Base-by-base conservation (phyloP, 37 sponge, comb jelly and placozoan genomes). In the Halichondria panicea region DNA sequence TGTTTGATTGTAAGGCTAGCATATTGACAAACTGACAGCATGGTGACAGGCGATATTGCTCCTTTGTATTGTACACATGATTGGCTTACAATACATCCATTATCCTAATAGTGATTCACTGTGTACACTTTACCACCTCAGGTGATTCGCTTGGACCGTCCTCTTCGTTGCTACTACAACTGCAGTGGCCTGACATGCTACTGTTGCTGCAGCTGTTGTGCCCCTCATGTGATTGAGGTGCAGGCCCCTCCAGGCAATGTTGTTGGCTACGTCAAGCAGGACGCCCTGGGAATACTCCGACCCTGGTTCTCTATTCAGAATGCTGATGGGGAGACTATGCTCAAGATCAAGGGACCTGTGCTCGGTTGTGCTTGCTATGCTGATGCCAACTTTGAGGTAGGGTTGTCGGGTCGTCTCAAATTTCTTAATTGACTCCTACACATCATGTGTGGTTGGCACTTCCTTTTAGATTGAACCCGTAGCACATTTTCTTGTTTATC, bases 181-280 rank as follows among this genome's bases (percentile, higher is more conserved):
- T 96, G 93, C 50, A 59, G 74, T 74, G 73, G 73, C 8, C 19
- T 9, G 4, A 21, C 44, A 15, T 91, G 97, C 63, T 88, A 87
- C 80, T 90, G 91, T 71, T 96, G 97, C 68, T 81, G 82, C 36
- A 90, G 96, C 55, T 89, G 85, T 77, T 92, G 93, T 75, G 72
- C 84, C 4, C 84, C 85, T 9, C 94, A 96, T 56, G 13, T 65
- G 28, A 70, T 96, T 67, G 94, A 89, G 40, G 93, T 96, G 45
- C 85, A 96, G 78, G 43, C 93, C 7, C 93, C 97, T 11, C 94
- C 97, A 12, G 97, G 97, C 31, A 77, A 78, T 8, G 66, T 75
- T 24, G 44, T 96, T 3, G 97, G 97, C 24, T 93, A 83, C 62
- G 88, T 96, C 37, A 76, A 83, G n/a, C 96, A 95, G 64, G 85